Evolutionary conservation across 2,797 vertebrate species (phyloP).

Genomic region (Paedocypris micromegethes): DNA sequence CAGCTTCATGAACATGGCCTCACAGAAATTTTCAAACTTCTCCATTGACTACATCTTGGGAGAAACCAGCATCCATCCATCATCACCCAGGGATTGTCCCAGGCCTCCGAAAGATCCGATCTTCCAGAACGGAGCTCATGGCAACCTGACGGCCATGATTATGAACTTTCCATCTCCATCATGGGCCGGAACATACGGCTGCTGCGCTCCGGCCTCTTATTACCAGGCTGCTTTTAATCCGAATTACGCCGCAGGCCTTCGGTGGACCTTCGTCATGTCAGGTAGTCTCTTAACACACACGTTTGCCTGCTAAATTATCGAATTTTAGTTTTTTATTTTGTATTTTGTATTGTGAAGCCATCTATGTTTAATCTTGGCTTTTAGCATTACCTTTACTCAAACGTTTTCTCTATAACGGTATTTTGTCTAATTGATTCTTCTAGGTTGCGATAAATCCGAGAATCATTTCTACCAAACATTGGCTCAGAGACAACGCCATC

Average conservation of each 20-base stretch:
- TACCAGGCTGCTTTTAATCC: constrained; percentile 32
- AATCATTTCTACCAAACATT: background rate
- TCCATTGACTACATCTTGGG: constrained; percentile 67
- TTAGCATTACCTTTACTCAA: background rate
- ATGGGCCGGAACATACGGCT: constrained; percentile 30
- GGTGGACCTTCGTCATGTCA: constrained; percentile 33
- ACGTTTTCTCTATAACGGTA: background rate
- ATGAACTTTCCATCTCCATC: constrained; percentile 15
- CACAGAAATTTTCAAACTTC: constrained; percentile 59
- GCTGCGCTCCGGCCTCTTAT: constrained; percentile 39
- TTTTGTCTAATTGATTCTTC: constrained; percentile 16
- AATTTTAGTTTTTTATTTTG: background rate
- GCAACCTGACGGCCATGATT: constrained; percentile 8
- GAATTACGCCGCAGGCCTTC: constrained; percentile 7
- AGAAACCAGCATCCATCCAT: constrained; percentile 17
- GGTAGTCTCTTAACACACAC: constrained; percentile 38
- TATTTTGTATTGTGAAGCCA: background rate
- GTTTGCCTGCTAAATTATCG: background rate
- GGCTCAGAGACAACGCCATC: constrained; percentile 46
- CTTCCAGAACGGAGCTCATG: background rate
- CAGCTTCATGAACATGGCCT: constrained; percentile 49
- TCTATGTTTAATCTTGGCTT: background rate
- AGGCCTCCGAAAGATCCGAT: constrained; percentile 14
- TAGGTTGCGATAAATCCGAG: constrained; percentile 37
- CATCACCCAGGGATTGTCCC: constrained; percentile 12